These are phyloP conservation scores for Drosophila prostipennis DNA, from an alignment of 2,888 invertebrate genomes.

Conservation along the genomic window DNA sequence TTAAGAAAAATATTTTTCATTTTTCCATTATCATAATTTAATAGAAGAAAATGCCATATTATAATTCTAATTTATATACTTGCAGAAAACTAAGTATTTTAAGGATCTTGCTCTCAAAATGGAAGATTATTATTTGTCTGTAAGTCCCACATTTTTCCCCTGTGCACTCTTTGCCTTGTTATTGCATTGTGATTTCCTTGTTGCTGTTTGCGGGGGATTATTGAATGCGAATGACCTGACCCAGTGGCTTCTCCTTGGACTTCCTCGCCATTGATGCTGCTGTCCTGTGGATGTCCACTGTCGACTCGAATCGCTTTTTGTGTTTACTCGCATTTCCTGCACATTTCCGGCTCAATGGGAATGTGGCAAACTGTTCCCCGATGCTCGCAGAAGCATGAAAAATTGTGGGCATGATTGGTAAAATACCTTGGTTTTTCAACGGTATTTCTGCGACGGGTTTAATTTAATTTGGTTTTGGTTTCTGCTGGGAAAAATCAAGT, in stretches of 20 bases:
- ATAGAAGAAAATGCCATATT: too few species aligned
- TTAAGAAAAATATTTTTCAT: too few species aligned
- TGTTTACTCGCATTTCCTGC: conserved; percentile 53
- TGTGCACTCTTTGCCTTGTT: conserved; percentile 5
- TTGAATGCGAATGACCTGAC: conserved; percentile 43
- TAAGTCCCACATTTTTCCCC: background rate
- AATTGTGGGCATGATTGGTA: conserved; percentile 48
- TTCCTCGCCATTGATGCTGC: conserved; percentile 14
- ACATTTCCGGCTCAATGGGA: conserved; percentile 50
- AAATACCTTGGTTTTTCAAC: conserved; percentile 43
- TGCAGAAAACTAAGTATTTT: too few species aligned
- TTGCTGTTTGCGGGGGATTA: conserved; percentile 39
- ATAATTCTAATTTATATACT: too few species aligned
- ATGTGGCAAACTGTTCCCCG: conserved; percentile 54
- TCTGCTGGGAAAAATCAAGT: background rate
- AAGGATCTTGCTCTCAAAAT: too few species aligned
- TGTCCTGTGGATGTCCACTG: conserved; percentile 30
- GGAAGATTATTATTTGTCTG: too few species aligned
- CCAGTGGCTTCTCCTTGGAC: conserved; percentile 24
- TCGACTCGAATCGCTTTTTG: conserved; percentile 41
- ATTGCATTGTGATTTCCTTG: conserved; percentile 31
- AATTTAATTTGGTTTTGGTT: conserved; percentile 13
- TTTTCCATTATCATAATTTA: too few species aligned
- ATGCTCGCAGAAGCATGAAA: conserved; percentile 57
- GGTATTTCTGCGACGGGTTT: conserved; percentile 13